phyloP scores from a whole-genome alignment of 2,797 vertebrate species.

The Monodelphis domestica region DNA sequence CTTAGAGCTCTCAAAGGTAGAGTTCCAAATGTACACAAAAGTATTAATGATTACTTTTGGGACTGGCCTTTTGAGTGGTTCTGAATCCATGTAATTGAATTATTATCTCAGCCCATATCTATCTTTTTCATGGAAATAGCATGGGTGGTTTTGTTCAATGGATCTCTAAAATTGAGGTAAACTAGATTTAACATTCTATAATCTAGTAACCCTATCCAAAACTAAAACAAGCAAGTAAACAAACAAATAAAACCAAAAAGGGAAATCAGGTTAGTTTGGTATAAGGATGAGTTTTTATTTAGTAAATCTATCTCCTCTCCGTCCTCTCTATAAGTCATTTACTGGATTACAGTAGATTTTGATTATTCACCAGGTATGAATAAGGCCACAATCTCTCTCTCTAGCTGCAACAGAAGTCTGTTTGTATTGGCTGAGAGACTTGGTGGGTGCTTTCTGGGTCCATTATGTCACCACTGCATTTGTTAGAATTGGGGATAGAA shows the following conservation, averaged over 20 bases:
- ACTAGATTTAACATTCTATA: not conserved
- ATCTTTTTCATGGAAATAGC: not conserved
- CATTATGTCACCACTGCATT: not conserved
- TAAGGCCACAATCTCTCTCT: not conserved
- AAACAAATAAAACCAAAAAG: not conserved
- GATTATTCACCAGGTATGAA: not conserved
- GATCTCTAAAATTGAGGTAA: not conserved
- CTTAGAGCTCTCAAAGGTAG: not conserved
- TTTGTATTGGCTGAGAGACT: not conserved
- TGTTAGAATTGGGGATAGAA: not conserved
- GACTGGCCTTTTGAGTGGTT: not conserved
- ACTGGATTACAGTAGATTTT: not conserved
- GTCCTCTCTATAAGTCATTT: not conserved
- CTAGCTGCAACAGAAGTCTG: not conserved
- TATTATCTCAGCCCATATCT: not conserved
- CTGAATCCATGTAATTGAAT: not conserved
- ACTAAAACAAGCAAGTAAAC: not conserved
- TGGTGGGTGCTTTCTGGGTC: not conserved
- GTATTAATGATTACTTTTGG: not conserved
- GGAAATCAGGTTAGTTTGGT: not conserved
- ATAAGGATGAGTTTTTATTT: not conserved
- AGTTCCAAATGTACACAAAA: not conserved
- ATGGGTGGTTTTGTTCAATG: not conserved
- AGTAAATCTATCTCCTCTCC: not conserved
- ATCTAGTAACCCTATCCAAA: not conserved